These are phyloP conservation scores for Zaprionus inermis DNA, from an alignment of 1,140 invertebrate genomes.

Conservation along the genomic window DNA sequence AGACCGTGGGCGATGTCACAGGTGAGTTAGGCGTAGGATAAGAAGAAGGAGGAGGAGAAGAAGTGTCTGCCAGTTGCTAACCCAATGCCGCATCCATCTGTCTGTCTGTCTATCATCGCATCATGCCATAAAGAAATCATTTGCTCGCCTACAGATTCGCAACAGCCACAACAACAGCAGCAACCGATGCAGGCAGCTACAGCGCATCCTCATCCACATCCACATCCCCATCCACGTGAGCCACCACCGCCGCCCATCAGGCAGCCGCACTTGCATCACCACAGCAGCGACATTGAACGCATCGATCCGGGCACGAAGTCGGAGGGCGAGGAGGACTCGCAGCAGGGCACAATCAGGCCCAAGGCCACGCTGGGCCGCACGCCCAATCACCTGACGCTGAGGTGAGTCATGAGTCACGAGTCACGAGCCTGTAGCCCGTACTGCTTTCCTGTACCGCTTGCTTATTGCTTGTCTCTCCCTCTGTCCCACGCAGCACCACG, in stretches of 20 bases:
- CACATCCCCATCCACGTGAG: conserved; percentile 73
- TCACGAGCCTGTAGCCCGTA: too few relatives aligned
- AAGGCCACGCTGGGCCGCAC: conserved; percentile 93
- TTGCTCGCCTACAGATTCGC: conserved; percentile 65
- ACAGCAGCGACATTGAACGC: conserved; percentile 84
- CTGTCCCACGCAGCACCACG: conserved; percentile 88
- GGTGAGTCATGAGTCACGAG: conserved; percentile 85
- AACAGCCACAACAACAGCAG: conserved; percentile 54
- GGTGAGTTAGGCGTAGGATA: conserved; percentile 85
- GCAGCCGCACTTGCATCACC: conserved; percentile 78
- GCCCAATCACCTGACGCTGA: conserved; percentile 95
- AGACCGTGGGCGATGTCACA: conserved; percentile 93
- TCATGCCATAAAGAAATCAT: conserved; percentile 49
- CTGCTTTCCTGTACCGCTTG: conserved; percentile 17
- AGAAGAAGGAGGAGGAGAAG: not conserved
- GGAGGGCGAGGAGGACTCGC: conserved; percentile 94
- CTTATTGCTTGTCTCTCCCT: conserved; percentile 33
- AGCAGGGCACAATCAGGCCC: conserved; percentile 87
- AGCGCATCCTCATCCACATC: conserved; percentile 50
- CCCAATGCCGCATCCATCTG: conserved; percentile 22
- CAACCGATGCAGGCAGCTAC: conserved; percentile 40
- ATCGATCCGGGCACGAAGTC: conserved; percentile 92
- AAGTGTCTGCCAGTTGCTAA: conserved; percentile 15
- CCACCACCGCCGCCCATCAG: conserved; percentile 69
- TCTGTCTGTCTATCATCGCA: conserved; percentile 19